Evolutionary conservation across 2,888 invertebrate species (phyloP), one percentile per base, ranked within the genome.

Genomic region (Timema cristinae): DNA sequence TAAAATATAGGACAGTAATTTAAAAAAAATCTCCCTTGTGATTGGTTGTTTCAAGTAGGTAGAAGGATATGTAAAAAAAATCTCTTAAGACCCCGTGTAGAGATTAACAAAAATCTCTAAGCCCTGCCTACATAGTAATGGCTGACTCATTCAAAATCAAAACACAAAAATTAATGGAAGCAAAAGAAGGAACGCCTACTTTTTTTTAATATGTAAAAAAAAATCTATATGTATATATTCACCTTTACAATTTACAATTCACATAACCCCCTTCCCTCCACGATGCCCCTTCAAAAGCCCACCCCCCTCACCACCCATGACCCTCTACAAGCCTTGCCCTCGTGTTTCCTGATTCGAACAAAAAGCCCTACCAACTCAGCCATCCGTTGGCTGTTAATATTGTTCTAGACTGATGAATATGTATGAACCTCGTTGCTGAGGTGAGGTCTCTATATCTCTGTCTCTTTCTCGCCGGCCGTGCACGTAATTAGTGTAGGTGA

Each of bases 51-150:
- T 71, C 16, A 67, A 50, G 67, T 32, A 32, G 32, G 32, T 32
- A 32, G 32, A 32, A 32, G 32, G 32, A 32, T 32, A 32, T 32
- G 32, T 32, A 32, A 32, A 32, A 32, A 32, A 32, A 32, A 32
- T 32, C 32, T 32, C 32, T 32, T 32, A 32, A 32, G 32, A 32
- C 32, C 32, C 32, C 32, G 32, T 32, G 32, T 32, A 32, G 32
- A 32, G 32, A 2, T 32, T 32, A 32, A 32, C 32, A 32, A 32
- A 32, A 32, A 32, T 32, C 70, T 51, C 67, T 50, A 68, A 63
- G 73, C 72, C 73, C 73, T 10, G 52, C 73, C 73, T 73, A 71
- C 73, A 68, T 66, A 67, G 73, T 67, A 73, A 73, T 73, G 73
- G 73, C 73, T 67, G 71, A 50, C 59, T 68, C 71, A 71, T 71